Base-by-base conservation (phyloP, 2,888 invertebrate species). In the Himalopsyche japonica region DNA sequence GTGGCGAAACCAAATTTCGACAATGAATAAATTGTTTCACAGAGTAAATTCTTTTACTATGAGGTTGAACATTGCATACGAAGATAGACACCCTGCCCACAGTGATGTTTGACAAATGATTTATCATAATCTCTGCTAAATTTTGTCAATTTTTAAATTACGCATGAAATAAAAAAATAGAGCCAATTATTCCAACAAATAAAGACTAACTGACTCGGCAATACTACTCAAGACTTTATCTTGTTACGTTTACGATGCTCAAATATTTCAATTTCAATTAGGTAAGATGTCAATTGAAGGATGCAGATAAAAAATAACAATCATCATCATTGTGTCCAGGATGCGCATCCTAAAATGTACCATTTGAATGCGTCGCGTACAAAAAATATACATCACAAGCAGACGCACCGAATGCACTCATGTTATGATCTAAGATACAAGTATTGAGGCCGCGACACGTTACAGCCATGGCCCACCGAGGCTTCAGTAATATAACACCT, bases 401-500 rank as follows among this genome's bases (percentile, higher is more conserved):
- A 8, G 57, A 10, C 57, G 57, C 57, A n/a, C 20, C 57, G 57
- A 57, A 57, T 15, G 57, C 57, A 57, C 57, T 20, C 57, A 57
- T 20, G 57, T 57, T 57, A 57, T 10, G 24, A 57, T 57, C 20
- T 20, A 57, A 24, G 57, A 20, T 57, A 57, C 20, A 57, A 57
- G 57, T 57, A 57, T 57, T 57, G 57, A 57, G 57, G 57, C 57
- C 57, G 57, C 57, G 57, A 57, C 57, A 57, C 57, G 20, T 57
- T 57, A 57, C 57, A 57, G 57, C 57, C 57, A 57, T 57, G 57
- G 57, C 57, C 57, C 57, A 57, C 57, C 57, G 57, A 57, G 57
- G 57, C 57, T 57, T 20, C 57, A 57, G 57, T 57, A 57, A 57
- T 57, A 57, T 57, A 57, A 84, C 81, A 82, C 78, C 82, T 84